Evolutionary conservation across 2,888 invertebrate genomes (phyloP).

Genomic region (Gastrophysa polygoni): DNA sequence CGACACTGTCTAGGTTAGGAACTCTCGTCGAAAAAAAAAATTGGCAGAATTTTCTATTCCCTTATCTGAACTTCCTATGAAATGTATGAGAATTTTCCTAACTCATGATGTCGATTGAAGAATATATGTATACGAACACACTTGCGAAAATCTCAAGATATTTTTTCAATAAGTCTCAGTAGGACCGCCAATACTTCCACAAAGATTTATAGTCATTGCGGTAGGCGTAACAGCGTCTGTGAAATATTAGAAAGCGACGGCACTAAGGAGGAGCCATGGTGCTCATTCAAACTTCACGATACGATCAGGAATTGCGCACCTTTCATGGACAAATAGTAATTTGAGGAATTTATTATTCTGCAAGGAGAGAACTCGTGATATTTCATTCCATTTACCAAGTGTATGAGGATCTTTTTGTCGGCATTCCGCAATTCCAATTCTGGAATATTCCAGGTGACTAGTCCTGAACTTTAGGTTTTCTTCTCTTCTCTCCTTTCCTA

Average conservation of each 20-base stretch:
- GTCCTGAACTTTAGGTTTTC: too few relatives aligned
- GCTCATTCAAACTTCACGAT: slow-evolving; percentile 35
- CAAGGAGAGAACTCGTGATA: slow-evolving; percentile 32
- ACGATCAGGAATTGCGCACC: slow-evolving; percentile 32
- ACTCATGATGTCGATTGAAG: too few relatives aligned
- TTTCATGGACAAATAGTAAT: slow-evolving; percentile 41
- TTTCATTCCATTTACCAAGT: slow-evolving; percentile 28
- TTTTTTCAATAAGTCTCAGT: slow-evolving; percentile 5
- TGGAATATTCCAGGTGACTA: too few relatives aligned
- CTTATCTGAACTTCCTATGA: too few relatives aligned
- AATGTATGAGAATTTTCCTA: too few relatives aligned
- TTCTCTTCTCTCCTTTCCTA: too few relatives aligned
- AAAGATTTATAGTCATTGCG: slow-evolving; percentile 39
- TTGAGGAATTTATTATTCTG: slow-evolving; percentile 42
- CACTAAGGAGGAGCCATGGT: slow-evolving; percentile 33
- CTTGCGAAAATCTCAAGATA: not conserved
- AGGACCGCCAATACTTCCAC: not conserved
- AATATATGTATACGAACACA: not conserved
- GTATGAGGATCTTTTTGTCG: not conserved
- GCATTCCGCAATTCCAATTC: not conserved
- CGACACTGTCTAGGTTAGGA: too few relatives aligned
- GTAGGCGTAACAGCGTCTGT: slow-evolving; percentile 36
- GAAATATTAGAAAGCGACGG: slow-evolving; percentile 40
- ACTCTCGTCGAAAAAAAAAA: too few relatives aligned
- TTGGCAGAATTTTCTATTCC: too few relatives aligned